Base-by-base conservation (phyloP, 2,888 invertebrate genomes). In the Parthenolecanium corni region DNA sequence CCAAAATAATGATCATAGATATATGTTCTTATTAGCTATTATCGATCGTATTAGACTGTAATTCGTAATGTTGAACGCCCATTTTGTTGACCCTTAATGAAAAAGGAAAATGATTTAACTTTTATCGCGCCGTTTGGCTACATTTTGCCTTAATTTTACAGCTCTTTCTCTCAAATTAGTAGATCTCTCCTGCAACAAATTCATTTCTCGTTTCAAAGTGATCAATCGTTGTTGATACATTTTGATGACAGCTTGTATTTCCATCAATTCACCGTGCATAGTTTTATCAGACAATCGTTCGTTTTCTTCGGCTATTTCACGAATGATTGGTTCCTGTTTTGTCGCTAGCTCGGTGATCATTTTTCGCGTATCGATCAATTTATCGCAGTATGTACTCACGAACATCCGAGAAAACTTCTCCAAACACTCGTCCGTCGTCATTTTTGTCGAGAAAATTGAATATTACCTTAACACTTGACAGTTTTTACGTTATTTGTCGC, bases 151-250 rank as follows among this genome's bases (percentile, higher is more conserved):
- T 23, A 63, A 31, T n/a, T 36, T 63, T 1, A 46, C 18, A 20
- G 63, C 52, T 53, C 53, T 46, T n/a, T 44, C 52, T 53, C 53
- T 63, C 11, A 63, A 31, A 31, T 52, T 44, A 14, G 36, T 53
- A 23, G 63, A 63, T 47, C 52, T 36, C 21, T 53, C 63, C 18
- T 52, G 52, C 18, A 63, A 46, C 11, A 31, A 21, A 46, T 63
- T 63, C 63, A 63, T 63, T 46, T 63, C 63, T 21, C 51, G 52
- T 21, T 63, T 63, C 46, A 63, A 11, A 0, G 42, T 44, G 1
- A 63, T 31, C 9, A 63, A 21, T 25, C 53, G 42, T 46, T 46
- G 31, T 14, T 63, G 63, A 52, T 63, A 63, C 16, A 63, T 53
- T 46, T 53, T 53, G 16, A 63, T 36, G 20, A 63, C 52, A 9